These are phyloP conservation scores for Pica pica DNA, from an alignment of 2,113 vertebrate species.

Conservation along the genomic window DNA sequence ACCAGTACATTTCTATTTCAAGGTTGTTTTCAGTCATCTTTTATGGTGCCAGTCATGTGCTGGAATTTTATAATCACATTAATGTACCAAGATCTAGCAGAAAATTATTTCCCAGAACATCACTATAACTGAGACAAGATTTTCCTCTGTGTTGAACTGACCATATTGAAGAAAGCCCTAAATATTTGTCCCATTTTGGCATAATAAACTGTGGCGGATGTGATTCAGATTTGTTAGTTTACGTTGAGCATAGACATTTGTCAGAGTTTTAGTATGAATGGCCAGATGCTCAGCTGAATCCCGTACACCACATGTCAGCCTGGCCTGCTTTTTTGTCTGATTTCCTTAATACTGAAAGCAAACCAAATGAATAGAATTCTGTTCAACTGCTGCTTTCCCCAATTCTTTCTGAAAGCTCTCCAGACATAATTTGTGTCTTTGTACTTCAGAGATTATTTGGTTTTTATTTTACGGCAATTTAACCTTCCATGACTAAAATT, in stretches of 20 bases:
- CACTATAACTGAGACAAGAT: background rate
- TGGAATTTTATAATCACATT: background rate
- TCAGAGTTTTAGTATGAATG: background rate
- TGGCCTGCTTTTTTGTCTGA: background rate
- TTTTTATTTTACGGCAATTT: background rate
- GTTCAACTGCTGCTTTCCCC: background rate
- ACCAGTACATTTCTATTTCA: background rate
- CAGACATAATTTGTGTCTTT: background rate
- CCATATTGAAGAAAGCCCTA: background rate
- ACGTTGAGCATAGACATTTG: background rate
- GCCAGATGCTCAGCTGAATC: background rate
- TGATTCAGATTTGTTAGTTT: background rate
- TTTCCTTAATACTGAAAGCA: background rate
- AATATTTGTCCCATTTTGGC: background rate
- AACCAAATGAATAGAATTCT: background rate
- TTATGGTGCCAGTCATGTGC: background rate
- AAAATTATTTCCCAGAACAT: background rate
- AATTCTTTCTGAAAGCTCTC: background rate
- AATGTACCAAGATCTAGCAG: background rate
- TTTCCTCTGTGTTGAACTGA: background rate
- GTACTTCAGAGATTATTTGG: background rate
- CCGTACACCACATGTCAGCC: background rate
- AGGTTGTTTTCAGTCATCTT: background rate
- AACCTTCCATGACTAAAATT: background rate
- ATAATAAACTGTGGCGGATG: background rate